Conservation (phyloP, 2,797 vertebrate species). For the Limosa lapponica region DNA sequence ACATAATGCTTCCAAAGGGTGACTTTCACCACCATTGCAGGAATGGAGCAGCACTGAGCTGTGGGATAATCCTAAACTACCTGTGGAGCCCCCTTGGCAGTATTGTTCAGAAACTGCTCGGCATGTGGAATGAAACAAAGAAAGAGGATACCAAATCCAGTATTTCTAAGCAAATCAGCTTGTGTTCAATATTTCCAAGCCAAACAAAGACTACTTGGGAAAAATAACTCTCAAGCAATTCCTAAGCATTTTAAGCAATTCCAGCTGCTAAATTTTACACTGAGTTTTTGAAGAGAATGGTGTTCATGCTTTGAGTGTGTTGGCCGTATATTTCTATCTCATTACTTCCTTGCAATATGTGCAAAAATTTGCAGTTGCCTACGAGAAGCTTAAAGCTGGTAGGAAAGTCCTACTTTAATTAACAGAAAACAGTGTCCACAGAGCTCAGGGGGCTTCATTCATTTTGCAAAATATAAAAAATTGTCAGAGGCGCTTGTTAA, state of each 20-base stretch:
- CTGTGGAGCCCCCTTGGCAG: neutral
- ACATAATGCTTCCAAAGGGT: neutral
- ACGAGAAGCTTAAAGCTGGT: neutral
- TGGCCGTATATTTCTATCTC: neutral
- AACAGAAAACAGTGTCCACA: neutral
- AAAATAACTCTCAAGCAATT: neutral
- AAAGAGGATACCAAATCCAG: neutral
- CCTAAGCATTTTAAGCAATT: neutral
- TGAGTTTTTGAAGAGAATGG: neutral
- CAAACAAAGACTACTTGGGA: neutral
- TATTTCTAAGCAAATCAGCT: neutral
- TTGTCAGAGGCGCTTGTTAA: neutral
- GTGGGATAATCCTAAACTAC: neutral
- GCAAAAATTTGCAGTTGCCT: neutral
- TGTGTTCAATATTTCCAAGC: neutral
- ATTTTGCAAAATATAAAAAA: neutral
- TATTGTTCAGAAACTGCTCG: neutral
- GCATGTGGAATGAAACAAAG: neutral
- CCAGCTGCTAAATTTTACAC: neutral
- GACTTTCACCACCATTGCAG: neutral
- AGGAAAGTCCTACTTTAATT: constrained; percentile 5
- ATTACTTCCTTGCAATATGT: neutral
- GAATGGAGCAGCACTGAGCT: neutral
- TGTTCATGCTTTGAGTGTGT: neutral
- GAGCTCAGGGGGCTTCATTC: neutral